A percentile compares a stretch with the other conserved stretches of the same genome.
Evolutionary conservation across 2,888 invertebrate genomes (phyloP).

Genomic region (Microctonus aethiopoides): DNA sequence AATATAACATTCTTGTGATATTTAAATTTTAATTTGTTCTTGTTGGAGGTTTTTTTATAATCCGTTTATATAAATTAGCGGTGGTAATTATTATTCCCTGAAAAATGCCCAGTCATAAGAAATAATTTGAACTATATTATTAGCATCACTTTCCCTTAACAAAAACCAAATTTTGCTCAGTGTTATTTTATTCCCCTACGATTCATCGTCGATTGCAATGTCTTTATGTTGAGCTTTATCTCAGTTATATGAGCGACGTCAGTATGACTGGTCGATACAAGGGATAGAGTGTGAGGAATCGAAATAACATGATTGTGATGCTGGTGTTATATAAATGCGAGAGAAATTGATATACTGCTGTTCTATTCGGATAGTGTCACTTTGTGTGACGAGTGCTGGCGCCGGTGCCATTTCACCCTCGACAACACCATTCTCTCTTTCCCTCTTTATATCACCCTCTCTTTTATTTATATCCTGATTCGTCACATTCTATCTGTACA

Average conservation of each 20-base stretch:
- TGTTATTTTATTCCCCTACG: constrained; percentile 11
- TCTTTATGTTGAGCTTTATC: constrained; percentile 52
- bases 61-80: no score
- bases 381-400: constrained; percentile 39
- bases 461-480: not conserved
- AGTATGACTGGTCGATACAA: constrained; percentile 53
- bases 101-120: no score
- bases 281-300: constrained; percentile 39
- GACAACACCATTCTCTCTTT: not conserved
- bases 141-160: no score
- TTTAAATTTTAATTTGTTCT: no score
- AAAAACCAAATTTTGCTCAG: no score
- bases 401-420: constrained; percentile 25
- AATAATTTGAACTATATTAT: no score
- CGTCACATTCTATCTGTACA: not conserved
- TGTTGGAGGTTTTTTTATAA: no score
- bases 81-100: no score
- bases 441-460: constrained; percentile 12
- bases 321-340: constrained; percentile 25
- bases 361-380: constrained; percentile 40
- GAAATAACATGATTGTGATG: constrained; percentile 16
- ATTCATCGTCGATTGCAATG: constrained; percentile 20
- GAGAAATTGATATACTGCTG: constrained; percentile 5
- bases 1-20: no score
- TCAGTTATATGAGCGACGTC: constrained; percentile 40